These are phyloP conservation scores for Mustelus asterias DNA, from an alignment of 2,113 vertebrate species.

Conservation along the genomic window DNA sequence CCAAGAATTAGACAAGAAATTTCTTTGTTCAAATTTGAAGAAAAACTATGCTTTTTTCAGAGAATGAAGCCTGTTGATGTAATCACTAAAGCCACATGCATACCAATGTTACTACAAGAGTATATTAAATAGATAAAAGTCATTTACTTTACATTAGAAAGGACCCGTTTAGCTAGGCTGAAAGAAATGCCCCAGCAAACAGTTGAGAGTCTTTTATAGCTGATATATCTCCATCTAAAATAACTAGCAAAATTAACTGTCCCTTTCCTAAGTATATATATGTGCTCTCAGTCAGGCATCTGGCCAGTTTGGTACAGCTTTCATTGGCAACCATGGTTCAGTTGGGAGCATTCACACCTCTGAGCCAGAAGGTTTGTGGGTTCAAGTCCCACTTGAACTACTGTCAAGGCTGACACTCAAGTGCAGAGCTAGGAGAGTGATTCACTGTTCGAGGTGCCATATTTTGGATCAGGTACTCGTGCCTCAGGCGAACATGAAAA, in stretches of 20 bases:
- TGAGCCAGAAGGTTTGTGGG: background rate
- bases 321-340: background rate
- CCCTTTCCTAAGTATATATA: background rate
- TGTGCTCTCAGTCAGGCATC: background rate
- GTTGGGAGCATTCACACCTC: background rate
- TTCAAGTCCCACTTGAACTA: too few species aligned
- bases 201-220: background rate
- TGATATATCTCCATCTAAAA: background rate
- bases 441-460: background rate
- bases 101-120: background rate
- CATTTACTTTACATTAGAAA: background rate
- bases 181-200: background rate
- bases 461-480: background rate
- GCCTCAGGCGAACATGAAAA: background rate
- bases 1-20: background rate
- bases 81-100: background rate
- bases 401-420: background rate
- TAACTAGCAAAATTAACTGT: background rate
- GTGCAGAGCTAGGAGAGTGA: background rate
- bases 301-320: background rate
- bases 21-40: background rate
- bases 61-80: background rate
- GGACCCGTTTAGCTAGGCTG: background rate
- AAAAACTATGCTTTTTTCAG: background rate
- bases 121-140: background rate